A percentile compares a stretch with the other conserved stretches of the same genome.
Evolutionary conservation across 2,113 vertebrate species (phyloP).

Genomic region (Percina caprodes): DNA sequence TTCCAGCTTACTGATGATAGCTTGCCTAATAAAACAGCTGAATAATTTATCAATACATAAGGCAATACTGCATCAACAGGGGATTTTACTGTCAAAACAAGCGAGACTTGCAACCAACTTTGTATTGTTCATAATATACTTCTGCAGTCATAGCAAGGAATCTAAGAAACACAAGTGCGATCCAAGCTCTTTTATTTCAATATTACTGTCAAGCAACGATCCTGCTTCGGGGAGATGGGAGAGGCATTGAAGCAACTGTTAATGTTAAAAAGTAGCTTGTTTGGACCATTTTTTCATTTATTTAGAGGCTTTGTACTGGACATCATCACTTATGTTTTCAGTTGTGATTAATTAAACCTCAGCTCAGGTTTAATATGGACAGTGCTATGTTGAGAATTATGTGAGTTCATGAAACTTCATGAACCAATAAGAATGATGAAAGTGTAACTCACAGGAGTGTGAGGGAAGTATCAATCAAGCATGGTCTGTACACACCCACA

Average conservation of each 20-base stretch:
- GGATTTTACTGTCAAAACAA: constrained; percentile 65
- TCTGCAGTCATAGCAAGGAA: constrained; percentile 45
- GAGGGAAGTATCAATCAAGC: too few relatives aligned
- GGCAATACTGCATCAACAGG: constrained; percentile 33
- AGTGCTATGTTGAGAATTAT: too few relatives aligned
- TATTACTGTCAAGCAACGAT: constrained; percentile 47
- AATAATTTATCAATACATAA: constrained; percentile 63
- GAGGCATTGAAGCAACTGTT: constrained; percentile 21
- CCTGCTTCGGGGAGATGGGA: constrained; percentile 21
- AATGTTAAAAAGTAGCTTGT: constrained; percentile 20
- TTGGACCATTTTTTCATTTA: background rate
- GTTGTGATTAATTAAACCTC: background rate
- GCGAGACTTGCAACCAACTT: constrained; percentile 47
- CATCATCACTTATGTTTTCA: background rate
- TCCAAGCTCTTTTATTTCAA: constrained; percentile 52
- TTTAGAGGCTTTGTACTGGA: background rate
- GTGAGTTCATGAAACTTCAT: too few relatives aligned
- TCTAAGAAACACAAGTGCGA: constrained; percentile 41
- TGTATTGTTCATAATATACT: constrained; percentile 53
- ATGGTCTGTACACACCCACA: too few relatives aligned
- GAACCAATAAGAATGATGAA: too few relatives aligned
- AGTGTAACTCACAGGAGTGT: too few relatives aligned
- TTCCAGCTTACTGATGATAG: constrained; percentile 9
- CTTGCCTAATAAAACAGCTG: constrained; percentile 44
- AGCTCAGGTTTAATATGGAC: too few relatives aligned